Evolutionary conservation across 2,113 vertebrate species (phyloP).

Genomic region (Nerophis ophidion): DNA sequence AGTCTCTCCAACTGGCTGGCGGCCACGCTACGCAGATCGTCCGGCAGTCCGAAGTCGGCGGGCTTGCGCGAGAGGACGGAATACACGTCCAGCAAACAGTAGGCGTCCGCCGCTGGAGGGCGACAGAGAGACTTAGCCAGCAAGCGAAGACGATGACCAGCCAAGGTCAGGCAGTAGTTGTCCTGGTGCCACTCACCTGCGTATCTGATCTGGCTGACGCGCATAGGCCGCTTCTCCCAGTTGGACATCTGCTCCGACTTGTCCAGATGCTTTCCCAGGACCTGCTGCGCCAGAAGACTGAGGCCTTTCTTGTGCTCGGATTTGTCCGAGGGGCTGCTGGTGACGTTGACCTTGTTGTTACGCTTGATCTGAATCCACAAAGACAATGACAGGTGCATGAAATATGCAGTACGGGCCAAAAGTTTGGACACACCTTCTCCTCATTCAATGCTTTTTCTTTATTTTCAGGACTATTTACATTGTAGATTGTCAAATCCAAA

Average conservation of each 20-base stretch:
- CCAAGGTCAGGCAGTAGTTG: constrained; percentile 25
- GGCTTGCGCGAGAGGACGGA: constrained; percentile 69
- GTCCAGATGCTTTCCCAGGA: constrained; percentile 80
- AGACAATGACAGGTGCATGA: too few relatives aligned
- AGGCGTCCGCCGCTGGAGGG: constrained; percentile 72
- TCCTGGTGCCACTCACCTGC: constrained; percentile 70
- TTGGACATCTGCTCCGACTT: constrained; percentile 85
- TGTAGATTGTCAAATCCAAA: too few relatives aligned
- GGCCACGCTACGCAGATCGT: constrained; percentile 50
- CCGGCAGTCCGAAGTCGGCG: constrained; percentile 57
- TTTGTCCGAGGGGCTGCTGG: constrained; percentile 40
- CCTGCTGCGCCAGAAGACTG: constrained; percentile 80
- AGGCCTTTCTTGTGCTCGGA: constrained; percentile 73
- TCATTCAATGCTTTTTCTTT: too few relatives aligned
- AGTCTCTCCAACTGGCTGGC: constrained; percentile 27
- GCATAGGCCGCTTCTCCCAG: constrained; percentile 82
- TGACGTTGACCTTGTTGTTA: constrained; percentile 12
- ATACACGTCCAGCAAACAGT: constrained; percentile 82
- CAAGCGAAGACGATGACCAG: constrained; percentile 36
- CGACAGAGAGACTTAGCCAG: constrained; percentile 6
- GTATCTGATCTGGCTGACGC: constrained; percentile 78
- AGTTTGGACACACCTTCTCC: too few relatives aligned
- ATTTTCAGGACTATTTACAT: too few relatives aligned
- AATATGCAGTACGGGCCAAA: too few relatives aligned
- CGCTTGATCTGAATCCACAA: constrained; percentile 54